Conservation (phyloP, 2,888 invertebrate species). For the Beris morrisii region DNA sequence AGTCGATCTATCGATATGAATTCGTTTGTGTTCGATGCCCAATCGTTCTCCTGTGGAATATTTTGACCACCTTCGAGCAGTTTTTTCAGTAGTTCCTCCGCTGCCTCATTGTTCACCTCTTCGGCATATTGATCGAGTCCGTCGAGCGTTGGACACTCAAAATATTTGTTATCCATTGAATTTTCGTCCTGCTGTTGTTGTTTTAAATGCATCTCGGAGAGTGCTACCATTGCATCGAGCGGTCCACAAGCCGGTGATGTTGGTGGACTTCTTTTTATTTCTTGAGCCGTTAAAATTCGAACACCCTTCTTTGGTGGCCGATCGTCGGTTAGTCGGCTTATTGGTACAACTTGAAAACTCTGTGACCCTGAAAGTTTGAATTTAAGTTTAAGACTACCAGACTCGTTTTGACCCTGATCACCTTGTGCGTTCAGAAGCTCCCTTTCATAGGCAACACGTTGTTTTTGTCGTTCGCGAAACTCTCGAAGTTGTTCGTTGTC, state of each 20-base stretch:
- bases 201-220: conserved; percentile 35
- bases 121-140: conserved; percentile 42
- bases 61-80: conserved; percentile 40
- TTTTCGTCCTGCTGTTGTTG: conserved; percentile 13
- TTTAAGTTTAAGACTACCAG: conserved; percentile 42
- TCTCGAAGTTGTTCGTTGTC: conserved; percentile 39
- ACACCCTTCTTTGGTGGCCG: conserved; percentile 18
- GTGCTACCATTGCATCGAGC: conserved; percentile 36
- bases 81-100: conserved; percentile 42
- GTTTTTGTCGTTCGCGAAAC: conserved; percentile 31
- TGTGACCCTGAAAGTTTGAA: conserved; percentile 42
- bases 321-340: conserved; percentile 26
- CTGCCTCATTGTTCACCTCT: conserved; percentile 40
- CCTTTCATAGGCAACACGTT: not conserved
- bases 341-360: conserved; percentile 42
- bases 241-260: conserved; percentile 14
- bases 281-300: conserved; percentile 41
- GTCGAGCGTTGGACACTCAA: conserved; percentile 44
- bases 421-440: not conserved
- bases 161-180: conserved; percentile 41
- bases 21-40: conserved; percentile 56
- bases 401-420: conserved; percentile 12
- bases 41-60: conserved; percentile 50
- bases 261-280: conserved; percentile 41
- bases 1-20: conserved; percentile 65